Base-by-base conservation (phyloP, 2,888 invertebrate genomes). In the Agrotis clavis region DNA sequence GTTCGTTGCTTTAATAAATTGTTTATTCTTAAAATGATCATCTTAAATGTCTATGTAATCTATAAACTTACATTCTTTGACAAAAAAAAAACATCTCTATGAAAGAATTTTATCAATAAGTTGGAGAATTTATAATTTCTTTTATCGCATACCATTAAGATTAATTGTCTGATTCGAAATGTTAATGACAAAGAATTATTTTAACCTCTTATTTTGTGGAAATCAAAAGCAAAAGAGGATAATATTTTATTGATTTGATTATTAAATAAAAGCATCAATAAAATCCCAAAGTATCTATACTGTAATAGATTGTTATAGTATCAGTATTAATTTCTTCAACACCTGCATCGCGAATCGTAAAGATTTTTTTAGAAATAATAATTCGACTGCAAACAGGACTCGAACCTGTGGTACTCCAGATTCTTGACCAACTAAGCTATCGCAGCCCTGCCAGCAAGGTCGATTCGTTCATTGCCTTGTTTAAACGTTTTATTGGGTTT, bases 151-250 rank as follows among this genome's bases (percentile, higher is more conserved):
- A 54, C 35, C 72, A 19, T 72, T 60, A 21, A 51, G 62, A 74
- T 79, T 57, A 25, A 73, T 47, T 47, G 13, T 2, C 35, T 2
- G 56, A 73, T 75, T 57, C 5, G 30, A 51, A 72, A 73, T 13
- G 47, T 47, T 47, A 25, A 41, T 47, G 30, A 71, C 21, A 14
- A 5, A 19, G 1, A 65, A 60, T 60, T 54, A 61, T 70, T 59
- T 19, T 41, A 61, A 72, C 30, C 72, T 72, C 56, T 62, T 74
- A 57, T 62, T 78, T 7, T 19, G 14, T 5, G 41, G 1, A 16
- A 51, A 71, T 48, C 11, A 13, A 54, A 54, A 14, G 11, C 25
- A 48, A 19, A 13, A 11, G 11, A 7, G 5, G 4, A 51, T 13
- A 48, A 21, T 9, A 11, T 45, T 11, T 9, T 21, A 35, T 9